A percentile compares a stretch with the other conserved stretches of the same genome.
phyloP scores from a whole-genome alignment of 2,113 vertebrate species.

The Blennius ocellaris region DNA sequence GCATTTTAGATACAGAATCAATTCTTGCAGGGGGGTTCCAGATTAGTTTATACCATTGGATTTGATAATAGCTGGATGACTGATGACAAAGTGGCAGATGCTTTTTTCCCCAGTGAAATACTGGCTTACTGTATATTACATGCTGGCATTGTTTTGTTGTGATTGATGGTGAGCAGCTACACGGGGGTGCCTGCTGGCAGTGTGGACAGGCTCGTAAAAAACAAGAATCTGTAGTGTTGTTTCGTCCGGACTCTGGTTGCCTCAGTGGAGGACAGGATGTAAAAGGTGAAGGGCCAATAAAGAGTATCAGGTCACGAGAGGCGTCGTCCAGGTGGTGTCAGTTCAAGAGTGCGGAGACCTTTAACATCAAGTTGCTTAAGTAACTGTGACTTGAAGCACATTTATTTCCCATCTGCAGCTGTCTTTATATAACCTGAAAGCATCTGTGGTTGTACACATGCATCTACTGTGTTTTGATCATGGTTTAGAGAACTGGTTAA shows the following conservation, averaged over 20 bases:
- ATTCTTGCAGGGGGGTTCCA: background rate
- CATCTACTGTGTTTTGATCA: background rate
- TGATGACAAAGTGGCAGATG: constrained; percentile 1
- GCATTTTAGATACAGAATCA: background rate
- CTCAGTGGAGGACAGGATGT: background rate
- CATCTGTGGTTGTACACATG: constrained; percentile 8
- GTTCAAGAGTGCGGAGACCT: too few relatives aligned
- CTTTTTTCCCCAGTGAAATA: background rate
- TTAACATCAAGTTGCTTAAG: too few relatives aligned
- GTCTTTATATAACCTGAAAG: constrained; percentile 2
- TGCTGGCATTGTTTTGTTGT: constrained; percentile 5
- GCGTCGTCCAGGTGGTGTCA: too few relatives aligned
- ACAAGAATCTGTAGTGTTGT: constrained; percentile 20
- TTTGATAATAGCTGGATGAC: constrained; percentile 15
- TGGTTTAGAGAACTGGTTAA: background rate
- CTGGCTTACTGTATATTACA: background rate
- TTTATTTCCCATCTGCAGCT: background rate
- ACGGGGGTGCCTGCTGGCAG: constrained; percentile 21
- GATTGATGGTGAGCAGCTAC: constrained; percentile 52
- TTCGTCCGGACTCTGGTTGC: constrained; percentile 16
- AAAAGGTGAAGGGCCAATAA: constrained; percentile 31
- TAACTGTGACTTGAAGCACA: background rate
- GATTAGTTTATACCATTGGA: constrained; percentile 15
- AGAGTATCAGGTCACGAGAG: constrained; percentile 17
- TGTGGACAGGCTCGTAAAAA: constrained; percentile 38